phyloP scores from a whole-genome alignment of 2,888 invertebrate genomes.

The Dione juno region DNA sequence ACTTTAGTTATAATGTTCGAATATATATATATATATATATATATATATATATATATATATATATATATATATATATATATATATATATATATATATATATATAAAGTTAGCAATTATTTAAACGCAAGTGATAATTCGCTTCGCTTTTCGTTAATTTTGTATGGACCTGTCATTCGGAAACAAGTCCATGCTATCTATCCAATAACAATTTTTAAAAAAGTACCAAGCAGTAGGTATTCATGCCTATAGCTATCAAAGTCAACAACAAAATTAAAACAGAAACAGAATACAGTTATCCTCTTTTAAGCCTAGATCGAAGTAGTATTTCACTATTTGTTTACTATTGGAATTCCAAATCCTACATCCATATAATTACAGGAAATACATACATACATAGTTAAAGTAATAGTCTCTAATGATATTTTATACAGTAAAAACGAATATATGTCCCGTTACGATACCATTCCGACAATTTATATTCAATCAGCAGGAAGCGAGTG shows the following conservation, averaged over 20 bases:
- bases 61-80: too few species aligned
- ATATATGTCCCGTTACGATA: slow-evolving; percentile 17
- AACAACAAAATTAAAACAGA: background rate
- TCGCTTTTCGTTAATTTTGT: too few species aligned
- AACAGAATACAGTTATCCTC: background rate
- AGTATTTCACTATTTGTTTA: background rate
- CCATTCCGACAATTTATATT: slow-evolving; percentile 23
- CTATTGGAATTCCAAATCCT: slow-evolving; percentile 1
- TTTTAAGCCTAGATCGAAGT: background rate
- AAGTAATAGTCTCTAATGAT: slow-evolving; percentile 20
- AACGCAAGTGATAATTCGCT: too few species aligned
- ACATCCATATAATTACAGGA: slow-evolving; percentile 9
- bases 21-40: too few species aligned
- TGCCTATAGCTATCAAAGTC: background rate
- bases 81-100: too few species aligned
- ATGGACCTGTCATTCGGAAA: too few species aligned
- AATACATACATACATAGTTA: background rate
- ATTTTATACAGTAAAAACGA: slow-evolving; percentile 11
- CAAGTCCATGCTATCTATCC: too few species aligned
- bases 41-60: too few species aligned
- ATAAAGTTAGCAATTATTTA: too few species aligned
- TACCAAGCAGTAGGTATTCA: background rate
- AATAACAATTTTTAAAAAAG: too few species aligned
- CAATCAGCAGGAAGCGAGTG: slow-evolving; percentile 18
- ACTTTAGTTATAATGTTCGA: too few species aligned